phyloP scores from a whole-genome alignment of 1,140 invertebrate species.

The Harlomillsia oculata region DNA sequence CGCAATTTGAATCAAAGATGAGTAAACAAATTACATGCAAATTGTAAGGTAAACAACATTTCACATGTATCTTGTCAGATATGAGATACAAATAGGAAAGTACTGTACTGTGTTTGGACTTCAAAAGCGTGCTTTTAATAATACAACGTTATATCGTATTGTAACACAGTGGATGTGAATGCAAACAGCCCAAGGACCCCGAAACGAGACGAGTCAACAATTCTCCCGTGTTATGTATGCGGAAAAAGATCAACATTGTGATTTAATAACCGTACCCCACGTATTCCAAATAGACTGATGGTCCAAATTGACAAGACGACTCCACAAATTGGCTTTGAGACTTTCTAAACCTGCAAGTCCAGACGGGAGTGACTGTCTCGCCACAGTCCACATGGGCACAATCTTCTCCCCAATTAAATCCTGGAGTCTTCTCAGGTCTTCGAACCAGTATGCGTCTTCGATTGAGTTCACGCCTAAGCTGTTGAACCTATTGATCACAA shows the following conservation, averaged over 20 bases:
- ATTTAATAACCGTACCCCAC: slow-evolving; percentile 53
- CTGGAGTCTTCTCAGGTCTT: slow-evolving; percentile 58
- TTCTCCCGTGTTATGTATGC: too few species aligned
- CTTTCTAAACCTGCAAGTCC: slow-evolving; percentile 64
- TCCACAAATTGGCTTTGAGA: slow-evolving; percentile 74
- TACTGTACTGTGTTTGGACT: background rate
- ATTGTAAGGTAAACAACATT: too few species aligned
- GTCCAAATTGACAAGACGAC: slow-evolving; percentile 70
- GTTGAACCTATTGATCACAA: slow-evolving; percentile 49
- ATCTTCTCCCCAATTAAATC: slow-evolving; percentile 67
- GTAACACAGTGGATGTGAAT: too few species aligned
- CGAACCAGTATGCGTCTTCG: slow-evolving; percentile 80
- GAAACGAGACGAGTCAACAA: too few species aligned
- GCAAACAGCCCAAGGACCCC: too few species aligned
- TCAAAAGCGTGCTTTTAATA: background rate
- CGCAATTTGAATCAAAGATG: too few species aligned
- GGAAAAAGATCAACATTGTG: background rate
- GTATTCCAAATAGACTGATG: slow-evolving; percentile 80
- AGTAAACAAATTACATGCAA: too few species aligned
- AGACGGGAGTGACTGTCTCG: slow-evolving; percentile 64
- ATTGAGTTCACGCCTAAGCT: slow-evolving; percentile 68
- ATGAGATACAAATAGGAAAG: too few species aligned
- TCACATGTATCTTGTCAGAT: background rate
- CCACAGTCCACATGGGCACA: slow-evolving; percentile 58
- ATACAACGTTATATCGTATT: too few species aligned